These are phyloP conservation scores for Anthrax anthrax DNA, from an alignment of 2,888 invertebrate species.

Conservation along the genomic window DNA sequence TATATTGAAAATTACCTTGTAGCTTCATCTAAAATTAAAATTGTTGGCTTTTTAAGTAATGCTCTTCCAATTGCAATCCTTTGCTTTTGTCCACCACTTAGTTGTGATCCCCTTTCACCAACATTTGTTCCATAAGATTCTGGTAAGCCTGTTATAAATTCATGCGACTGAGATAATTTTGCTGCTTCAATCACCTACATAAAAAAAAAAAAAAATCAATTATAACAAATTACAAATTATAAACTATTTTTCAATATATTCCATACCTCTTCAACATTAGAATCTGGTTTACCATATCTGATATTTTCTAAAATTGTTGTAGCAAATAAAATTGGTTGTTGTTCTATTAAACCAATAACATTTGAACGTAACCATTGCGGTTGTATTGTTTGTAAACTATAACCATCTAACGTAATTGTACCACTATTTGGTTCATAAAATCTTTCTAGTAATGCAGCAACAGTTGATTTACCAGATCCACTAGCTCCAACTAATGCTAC, in stretches of 20 bases:
- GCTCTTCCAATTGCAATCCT: constrained; percentile 91
- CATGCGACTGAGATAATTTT: constrained; percentile 76
- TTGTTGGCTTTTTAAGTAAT: constrained; percentile 74
- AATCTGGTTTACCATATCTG: constrained; percentile 65
- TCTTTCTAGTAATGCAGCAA: constrained; percentile 78
- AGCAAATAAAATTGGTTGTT: constrained; percentile 89
- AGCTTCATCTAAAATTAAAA: constrained; percentile 86
- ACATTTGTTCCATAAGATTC: constrained; percentile 71
- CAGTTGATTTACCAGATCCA: constrained; percentile 91
- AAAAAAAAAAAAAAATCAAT: neutral
- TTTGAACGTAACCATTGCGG: constrained; percentile 73
- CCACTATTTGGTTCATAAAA: constrained; percentile 36
- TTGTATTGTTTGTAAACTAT: constrained; percentile 27
- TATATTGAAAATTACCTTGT: constrained; percentile 50
- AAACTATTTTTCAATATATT: no score
- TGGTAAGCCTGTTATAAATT: constrained; percentile 73
- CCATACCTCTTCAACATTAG: constrained; percentile 50
- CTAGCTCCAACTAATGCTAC: constrained; percentile 88
- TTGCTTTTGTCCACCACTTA: constrained; percentile 92
- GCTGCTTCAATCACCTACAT: constrained; percentile 55
- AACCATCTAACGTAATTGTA: constrained; percentile 30
- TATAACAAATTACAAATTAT: no score
- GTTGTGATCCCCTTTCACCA: constrained; percentile 81
- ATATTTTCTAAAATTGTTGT: constrained; percentile 88
- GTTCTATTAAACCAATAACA: constrained; percentile 77